A percentile compares a stretch with the other conserved stretches of the same genome.
These are phyloP conservation scores for Emmelina monodactyla DNA, from an alignment of 2,888 invertebrate genomes.

Conservation along the genomic window DNA sequence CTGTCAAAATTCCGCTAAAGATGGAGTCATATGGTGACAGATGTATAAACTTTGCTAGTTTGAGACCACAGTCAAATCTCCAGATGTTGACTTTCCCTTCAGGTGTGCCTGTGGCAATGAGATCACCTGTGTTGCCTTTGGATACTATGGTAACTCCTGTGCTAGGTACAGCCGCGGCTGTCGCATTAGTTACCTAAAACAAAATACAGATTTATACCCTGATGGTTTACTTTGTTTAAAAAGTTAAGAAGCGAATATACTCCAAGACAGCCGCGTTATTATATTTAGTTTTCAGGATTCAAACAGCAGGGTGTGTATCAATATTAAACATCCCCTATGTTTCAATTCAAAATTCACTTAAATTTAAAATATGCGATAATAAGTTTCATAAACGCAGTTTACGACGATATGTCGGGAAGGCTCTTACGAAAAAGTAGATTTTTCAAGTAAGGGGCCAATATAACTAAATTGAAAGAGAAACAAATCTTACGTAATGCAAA, in stretches of 20 bases:
- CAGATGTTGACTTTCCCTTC: conserved; percentile 81
- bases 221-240: too few relatives aligned
- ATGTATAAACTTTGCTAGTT: conserved; percentile 69
- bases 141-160: conserved; percentile 65
- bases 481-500: neutral
- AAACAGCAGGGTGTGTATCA: too few relatives aligned
- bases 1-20: conserved; percentile 49
- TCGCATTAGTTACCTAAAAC: conserved; percentile 75
- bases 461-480: neutral
- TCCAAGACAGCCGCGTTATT: too few relatives aligned
- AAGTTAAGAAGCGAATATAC: too few relatives aligned
- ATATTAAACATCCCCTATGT: too few relatives aligned
- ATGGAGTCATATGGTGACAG: conserved; percentile 57
- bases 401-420: too few relatives aligned
- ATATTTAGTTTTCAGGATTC: too few relatives aligned
- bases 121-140: conserved; percentile 66
- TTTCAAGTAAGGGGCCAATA: neutral
- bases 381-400: too few relatives aligned
- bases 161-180: conserved; percentile 74
- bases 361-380: too few relatives aligned
- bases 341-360: too few relatives aligned
- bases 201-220: too few relatives aligned
- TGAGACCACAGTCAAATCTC: conserved; percentile 82
- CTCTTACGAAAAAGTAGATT: too few relatives aligned
- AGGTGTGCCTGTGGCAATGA: conserved; percentile 63